These are phyloP conservation scores for Crypturellus undulatus DNA, from an alignment of 2,113 vertebrate genomes.

Conservation along the genomic window DNA sequence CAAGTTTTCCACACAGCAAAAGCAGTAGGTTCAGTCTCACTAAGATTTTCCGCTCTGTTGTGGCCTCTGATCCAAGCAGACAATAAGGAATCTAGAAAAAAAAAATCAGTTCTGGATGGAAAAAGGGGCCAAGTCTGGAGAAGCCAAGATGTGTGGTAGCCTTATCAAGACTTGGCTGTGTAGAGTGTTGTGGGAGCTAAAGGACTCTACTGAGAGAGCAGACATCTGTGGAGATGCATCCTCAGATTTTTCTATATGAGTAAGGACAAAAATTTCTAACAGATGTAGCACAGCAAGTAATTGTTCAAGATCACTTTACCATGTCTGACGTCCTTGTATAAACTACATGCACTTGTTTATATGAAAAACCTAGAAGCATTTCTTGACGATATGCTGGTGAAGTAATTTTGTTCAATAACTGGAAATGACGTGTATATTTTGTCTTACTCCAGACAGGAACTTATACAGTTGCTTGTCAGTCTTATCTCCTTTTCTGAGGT, in stretches of 20 bases:
- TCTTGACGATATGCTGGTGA: background rate
- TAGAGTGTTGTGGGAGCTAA: background rate
- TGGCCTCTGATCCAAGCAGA: background rate
- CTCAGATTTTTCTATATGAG: background rate
- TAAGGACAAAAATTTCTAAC: slow-evolving; percentile 21
- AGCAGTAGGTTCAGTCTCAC: background rate
- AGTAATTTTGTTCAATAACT: slow-evolving; percentile 14
- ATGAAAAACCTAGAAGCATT: background rate
- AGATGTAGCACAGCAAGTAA: slow-evolving; percentile 8
- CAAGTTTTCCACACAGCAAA: rapidly evolving
- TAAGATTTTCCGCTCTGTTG: background rate
- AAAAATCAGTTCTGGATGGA: background rate
- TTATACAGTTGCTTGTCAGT: background rate
- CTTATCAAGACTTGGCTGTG: slow-evolving; percentile 15
- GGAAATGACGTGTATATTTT: background rate
- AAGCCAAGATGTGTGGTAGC: background rate
- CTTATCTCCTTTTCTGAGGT: background rate
- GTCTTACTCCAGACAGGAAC: slow-evolving; percentile 15
- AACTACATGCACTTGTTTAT: slow-evolving; percentile 32
- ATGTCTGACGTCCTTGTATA: background rate
- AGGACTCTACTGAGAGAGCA: background rate
- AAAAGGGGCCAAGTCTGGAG: background rate
- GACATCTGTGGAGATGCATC: background rate
- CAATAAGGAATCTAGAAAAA: background rate
- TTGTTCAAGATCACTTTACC: slow-evolving; percentile 40